phyloP scores from a whole-genome alignment of 2,797 vertebrate species.

The Pteronotus mesoamericanus region DNA sequence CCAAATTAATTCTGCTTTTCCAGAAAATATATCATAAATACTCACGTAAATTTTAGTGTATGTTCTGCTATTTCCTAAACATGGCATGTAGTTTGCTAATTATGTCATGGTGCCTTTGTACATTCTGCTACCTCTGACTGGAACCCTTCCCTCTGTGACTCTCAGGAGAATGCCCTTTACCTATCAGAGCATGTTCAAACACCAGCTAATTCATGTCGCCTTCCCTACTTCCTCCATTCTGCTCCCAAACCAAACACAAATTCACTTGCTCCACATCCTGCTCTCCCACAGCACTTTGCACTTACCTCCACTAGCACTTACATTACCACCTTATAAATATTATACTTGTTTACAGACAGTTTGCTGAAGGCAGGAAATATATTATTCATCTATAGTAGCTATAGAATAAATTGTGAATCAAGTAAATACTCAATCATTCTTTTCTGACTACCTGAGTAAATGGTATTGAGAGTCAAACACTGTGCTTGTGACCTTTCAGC shows the following conservation, averaged over 20 bases:
- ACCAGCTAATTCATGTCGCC: not conserved
- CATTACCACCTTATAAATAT: not conserved
- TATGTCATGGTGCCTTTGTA: not conserved
- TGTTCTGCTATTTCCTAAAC: not conserved
- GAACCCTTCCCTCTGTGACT: not conserved
- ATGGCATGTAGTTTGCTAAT: not conserved
- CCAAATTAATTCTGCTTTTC: not conserved
- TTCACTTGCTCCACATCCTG: not conserved
- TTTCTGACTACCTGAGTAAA: not conserved
- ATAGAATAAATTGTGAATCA: not conserved
- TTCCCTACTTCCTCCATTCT: not conserved
- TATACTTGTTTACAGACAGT: not conserved
- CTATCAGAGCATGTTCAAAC: not conserved
- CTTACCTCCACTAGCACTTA: not conserved
- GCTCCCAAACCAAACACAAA: not conserved
- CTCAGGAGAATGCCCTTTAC: not conserved
- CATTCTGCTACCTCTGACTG: not conserved
- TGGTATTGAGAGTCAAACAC: not conserved
- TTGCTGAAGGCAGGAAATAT: not conserved
- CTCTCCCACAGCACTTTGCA: not conserved
- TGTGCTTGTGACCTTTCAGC: not conserved
- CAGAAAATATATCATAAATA: not conserved
- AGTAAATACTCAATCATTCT: conserved; percentile 5
- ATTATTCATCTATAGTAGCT: conserved; percentile 2
- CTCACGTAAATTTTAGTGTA: not conserved